These are phyloP conservation scores for Lepidothrix coronata DNA, from an alignment of 2,113 vertebrate genomes.

Conservation along the genomic window DNA sequence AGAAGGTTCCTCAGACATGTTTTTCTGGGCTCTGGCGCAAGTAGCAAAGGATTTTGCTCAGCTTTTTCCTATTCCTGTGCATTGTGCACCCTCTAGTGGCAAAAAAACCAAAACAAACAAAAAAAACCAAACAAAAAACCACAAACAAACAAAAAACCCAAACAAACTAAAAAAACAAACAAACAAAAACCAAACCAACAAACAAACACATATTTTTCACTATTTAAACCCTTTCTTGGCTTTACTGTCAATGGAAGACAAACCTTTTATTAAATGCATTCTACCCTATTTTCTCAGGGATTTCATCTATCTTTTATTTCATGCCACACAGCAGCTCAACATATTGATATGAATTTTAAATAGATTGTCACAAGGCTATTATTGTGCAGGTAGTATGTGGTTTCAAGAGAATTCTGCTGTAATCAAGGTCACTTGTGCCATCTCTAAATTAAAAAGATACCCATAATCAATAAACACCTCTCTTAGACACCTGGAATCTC, in stretches of 20 bases:
- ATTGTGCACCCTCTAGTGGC: constrained; percentile 62
- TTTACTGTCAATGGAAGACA: neutral
- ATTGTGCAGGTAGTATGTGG: neutral
- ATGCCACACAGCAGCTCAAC: neutral
- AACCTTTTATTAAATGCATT: neutral
- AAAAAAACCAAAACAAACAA: neutral
- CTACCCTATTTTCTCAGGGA: neutral
- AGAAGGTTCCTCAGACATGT: neutral
- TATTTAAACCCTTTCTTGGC: neutral
- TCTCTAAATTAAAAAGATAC: neutral
- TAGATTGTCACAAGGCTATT: neutral
- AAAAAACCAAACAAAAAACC: too few species aligned
- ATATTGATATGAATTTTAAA: neutral
- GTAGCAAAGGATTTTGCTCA: neutral
- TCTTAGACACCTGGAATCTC: neutral
- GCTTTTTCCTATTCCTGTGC: constrained; percentile 24
- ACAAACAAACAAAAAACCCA: neutral
- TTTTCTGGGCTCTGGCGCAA: neutral
- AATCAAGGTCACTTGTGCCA: neutral
- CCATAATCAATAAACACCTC: neutral
- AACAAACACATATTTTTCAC: neutral
- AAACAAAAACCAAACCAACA: neutral
- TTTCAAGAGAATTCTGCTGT: neutral
- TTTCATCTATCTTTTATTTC: neutral
- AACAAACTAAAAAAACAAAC: neutral